A percentile compares a stretch with the other conserved stretches of the same genome.
phyloP scores from a whole-genome alignment of 1,140 invertebrate genomes.

The Pararge aegeria region DNA sequence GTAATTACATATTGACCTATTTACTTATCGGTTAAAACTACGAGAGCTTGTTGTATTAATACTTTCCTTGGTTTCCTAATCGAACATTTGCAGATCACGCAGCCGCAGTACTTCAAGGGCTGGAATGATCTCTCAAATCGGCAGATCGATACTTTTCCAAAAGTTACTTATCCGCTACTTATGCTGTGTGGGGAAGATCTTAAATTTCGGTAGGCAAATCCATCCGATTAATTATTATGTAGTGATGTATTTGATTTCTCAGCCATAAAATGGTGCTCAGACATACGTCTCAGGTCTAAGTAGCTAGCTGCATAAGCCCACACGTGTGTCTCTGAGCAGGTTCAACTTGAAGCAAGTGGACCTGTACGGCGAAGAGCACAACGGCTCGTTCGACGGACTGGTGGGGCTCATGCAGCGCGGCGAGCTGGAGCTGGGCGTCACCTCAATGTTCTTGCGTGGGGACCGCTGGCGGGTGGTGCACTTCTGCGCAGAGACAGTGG shows the following conservation, averaged over 20 bases:
- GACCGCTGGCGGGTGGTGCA: conserved; percentile 76
- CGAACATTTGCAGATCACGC: conserved; percentile 38
- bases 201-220: conserved; percentile 63
- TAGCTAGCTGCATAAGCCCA: too few species aligned
- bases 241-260: too few species aligned
- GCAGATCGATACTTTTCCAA: conserved; percentile 79
- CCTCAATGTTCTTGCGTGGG: conserved; percentile 78
- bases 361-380: conserved; percentile 78
- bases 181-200: conserved; percentile 69
- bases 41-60: too few species aligned
- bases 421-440: conserved; percentile 75
- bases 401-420: conserved; percentile 76
- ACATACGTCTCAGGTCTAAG: too few species aligned
- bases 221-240: too few species aligned
- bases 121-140: conserved; percentile 70
- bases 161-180: conserved; percentile 75
- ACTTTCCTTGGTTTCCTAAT: neutral
- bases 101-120: conserved; percentile 57
- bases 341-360: conserved; percentile 75
- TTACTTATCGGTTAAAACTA: too few species aligned
- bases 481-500: conserved; percentile 78
- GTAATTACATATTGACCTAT: conserved; percentile 34
- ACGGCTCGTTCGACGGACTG: conserved; percentile 80
- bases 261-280: too few species aligned
- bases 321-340: conserved; percentile 40